phyloP scores from a whole-genome alignment of 2,888 invertebrate species.

The Encarsia formosa region DNA sequence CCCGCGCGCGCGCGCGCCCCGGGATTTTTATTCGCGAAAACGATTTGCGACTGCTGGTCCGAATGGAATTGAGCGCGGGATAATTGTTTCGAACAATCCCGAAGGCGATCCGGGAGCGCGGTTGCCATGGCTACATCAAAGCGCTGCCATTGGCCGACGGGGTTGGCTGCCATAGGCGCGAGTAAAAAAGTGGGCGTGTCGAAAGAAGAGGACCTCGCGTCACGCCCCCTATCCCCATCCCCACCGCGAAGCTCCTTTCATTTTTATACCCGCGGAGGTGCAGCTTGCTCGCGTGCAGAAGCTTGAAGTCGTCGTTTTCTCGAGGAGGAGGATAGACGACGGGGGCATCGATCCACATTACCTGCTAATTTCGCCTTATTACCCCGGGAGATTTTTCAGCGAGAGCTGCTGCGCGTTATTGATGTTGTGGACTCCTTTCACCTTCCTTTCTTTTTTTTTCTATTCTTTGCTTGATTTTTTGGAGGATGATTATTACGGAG shows the following conservation, averaged over 20 bases:
- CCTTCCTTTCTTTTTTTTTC: not conserved
- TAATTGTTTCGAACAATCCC: conserved; percentile 52
- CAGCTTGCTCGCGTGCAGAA: conserved; percentile 1
- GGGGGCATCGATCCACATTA: conserved; percentile 48
- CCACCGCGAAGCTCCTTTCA: conserved; percentile 40
- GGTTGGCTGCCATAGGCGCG: not conserved
- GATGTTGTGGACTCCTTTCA: conserved; percentile 6
- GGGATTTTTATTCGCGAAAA: conserved; percentile 45
- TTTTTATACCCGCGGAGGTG: conserved; percentile 49
- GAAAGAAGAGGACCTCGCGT: not conserved
- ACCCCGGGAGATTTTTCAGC: too few relatives aligned
- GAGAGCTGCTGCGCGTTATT: not conserved
- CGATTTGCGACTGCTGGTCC: conserved; percentile 39
- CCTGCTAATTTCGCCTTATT: conserved; percentile 48
- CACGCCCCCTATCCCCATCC: conserved; percentile 23
- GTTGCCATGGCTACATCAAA: conserved; percentile 46
- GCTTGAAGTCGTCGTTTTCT: conserved; percentile 1
- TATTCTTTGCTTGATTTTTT: not conserved
- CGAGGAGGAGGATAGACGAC: conserved; percentile 19
- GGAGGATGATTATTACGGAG: not conserved
- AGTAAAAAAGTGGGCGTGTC: not conserved
- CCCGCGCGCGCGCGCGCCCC: conserved; percentile 29
- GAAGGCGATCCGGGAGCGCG: conserved; percentile 33
- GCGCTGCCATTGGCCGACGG: conserved; percentile 25
- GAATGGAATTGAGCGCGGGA: conserved; percentile 49